Base-by-base conservation (phyloP, 2,113 vertebrate species). In the Xiphias gladius region DNA sequence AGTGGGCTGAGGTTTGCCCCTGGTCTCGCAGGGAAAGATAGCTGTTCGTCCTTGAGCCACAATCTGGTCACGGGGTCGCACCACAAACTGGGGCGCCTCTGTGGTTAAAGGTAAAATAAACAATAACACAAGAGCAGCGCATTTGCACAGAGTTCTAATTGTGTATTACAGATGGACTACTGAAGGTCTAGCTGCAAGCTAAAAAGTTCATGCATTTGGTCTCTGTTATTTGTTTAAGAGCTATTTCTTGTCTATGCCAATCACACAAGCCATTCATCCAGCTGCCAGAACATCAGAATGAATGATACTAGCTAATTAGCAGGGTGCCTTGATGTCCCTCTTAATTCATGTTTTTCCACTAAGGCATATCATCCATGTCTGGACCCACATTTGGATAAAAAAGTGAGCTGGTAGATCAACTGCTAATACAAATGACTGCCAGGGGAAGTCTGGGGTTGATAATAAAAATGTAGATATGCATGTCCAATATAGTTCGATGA, bases 61-160 rank as follows among this genome's bases (percentile, higher is more conserved):
- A 89, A 99, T 99, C 94, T 99, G 98, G 95, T 99, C 98, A 76
- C 97, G 95, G 39, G 98, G 98, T 89, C 97, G 96, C 92, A 99
- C 96, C 94, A 99, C 97, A 95, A 99, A 99, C 93, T 99, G 98
- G 71, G 98, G 98, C 22, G 98, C 97, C 90, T 98, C 98, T 99
- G 96, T 80, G 92, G 94, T 86, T 89, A 86, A 94, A 96, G 57
- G 82, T 41, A 85, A 92, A 90, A 88, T 54, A 83, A 68, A 84
- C 8, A 54, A 76, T 67, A 79, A 88, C 64, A 86, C 10, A 71
- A 79, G 30, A 48, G 57, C 32, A 89, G 70, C 17, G 66, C 13
- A 79, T 80, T 71, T 48, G n/a, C 57, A 79, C 6, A 66, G n/a
- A 71, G 7, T 12, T 77, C 4, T 12, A 43, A 73, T 13, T 26